These are phyloP conservation scores for Falco berigora DNA, from an alignment of 2,797 vertebrate genomes.

Conservation along the genomic window DNA sequence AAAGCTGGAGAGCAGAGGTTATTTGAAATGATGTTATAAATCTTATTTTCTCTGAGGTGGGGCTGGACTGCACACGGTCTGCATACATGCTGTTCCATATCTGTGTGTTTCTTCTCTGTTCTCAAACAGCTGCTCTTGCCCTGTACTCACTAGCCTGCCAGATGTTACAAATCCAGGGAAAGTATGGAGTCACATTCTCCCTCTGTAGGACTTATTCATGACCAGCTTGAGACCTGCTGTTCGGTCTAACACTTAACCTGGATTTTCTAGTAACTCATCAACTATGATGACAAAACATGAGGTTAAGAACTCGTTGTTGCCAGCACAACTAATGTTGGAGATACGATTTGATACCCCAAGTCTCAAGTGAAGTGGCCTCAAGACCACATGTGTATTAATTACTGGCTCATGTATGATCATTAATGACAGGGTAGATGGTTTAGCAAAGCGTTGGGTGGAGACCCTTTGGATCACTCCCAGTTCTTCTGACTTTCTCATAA, in stretches of 20 bases:
- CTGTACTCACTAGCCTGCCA: neutral
- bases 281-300: neutral
- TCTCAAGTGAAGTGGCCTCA: neutral
- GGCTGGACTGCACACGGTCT: neutral
- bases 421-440: neutral
- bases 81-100: neutral
- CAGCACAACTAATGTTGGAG: neutral
- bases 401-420: neutral
- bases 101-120: neutral
- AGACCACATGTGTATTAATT: neutral
- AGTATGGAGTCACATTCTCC: neutral
- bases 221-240: slow-evolving; percentile 13
- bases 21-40: neutral
- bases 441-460: neutral
- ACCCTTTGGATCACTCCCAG: neutral
- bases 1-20: neutral
- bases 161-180: slow-evolving; percentile 18
- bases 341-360: neutral
- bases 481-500: neutral
- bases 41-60: neutral
- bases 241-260: slow-evolving; percentile 33
- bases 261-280: slow-evolving; percentile 22
- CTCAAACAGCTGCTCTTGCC: slow-evolving; percentile 21
- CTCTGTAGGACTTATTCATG: neutral
- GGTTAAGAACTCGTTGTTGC: neutral